A percentile compares a stretch with the other conserved stretches of the same genome.
phyloP scores from a whole-genome alignment of 2,888 invertebrate species.

The Tetheella fluctuosa region DNA sequence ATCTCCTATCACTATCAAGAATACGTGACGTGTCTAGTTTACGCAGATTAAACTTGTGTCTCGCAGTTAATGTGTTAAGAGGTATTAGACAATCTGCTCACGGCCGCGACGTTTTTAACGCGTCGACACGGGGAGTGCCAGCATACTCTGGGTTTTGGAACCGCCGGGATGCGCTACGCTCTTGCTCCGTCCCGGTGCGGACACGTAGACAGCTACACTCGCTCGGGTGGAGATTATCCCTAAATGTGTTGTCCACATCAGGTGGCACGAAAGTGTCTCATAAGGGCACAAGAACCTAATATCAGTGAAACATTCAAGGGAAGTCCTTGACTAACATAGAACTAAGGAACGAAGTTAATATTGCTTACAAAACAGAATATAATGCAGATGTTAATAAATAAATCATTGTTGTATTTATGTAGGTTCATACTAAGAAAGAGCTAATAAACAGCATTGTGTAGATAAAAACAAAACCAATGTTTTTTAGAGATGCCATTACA shows the following conservation, averaged over 20 bases:
- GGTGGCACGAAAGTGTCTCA: not conserved
- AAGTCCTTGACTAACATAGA: not conserved
- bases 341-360: not conserved
- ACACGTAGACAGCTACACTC: not conserved
- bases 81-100: slow-evolving; percentile 15
- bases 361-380: not conserved
- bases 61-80: slow-evolving; percentile 4
- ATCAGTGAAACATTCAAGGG: not conserved
- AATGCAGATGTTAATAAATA: not conserved
- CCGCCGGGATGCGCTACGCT: not conserved
- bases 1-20: not conserved
- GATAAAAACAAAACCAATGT: too few species aligned
- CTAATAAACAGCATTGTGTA: too few species aligned
- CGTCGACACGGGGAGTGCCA: slow-evolving; percentile 7
- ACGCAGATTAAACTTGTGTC: not conserved
- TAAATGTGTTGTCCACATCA: slow-evolving; percentile 7
- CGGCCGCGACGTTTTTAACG: slow-evolving; percentile 9
- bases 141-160: not conserved
- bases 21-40: not conserved
- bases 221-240: not conserved
- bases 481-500: too few species aligned
- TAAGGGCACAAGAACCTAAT: not conserved
- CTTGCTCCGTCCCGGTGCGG: not conserved
- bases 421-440: not conserved
- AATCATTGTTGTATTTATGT: not conserved